phyloP scores from a whole-genome alignment of 2,888 invertebrate species.

The Heliconius aoede region DNA sequence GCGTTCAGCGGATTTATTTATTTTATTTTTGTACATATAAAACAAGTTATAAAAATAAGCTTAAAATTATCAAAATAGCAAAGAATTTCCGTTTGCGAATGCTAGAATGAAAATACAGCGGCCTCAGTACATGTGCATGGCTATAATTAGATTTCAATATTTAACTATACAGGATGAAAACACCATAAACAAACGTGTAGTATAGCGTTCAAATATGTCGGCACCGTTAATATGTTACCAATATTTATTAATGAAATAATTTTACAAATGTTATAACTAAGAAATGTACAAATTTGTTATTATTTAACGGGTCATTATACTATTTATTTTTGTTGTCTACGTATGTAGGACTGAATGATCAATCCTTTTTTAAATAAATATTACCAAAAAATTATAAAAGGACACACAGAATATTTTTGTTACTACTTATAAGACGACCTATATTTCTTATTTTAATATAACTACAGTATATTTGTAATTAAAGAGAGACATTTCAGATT shows the following conservation, averaged over 20 bases:
- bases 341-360: too few species aligned
- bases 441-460: too few species aligned
- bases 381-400: too few species aligned
- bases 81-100: background rate
- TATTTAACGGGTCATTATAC: background rate
- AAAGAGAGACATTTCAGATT: background rate
- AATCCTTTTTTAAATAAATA: too few species aligned
- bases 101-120: background rate
- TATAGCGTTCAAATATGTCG: constrained; percentile 32
- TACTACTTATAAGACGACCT: too few species aligned
- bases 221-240: constrained; percentile 36
- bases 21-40: too few species aligned
- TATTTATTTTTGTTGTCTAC: background rate
- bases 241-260: constrained; percentile 33
- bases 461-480: background rate
- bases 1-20: too few species aligned
- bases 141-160: constrained; percentile 38
- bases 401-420: too few species aligned
- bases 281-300: background rate
- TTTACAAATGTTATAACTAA: background rate
- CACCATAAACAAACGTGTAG: constrained; percentile 34
- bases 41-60: background rate
- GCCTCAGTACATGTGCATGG: background rate
- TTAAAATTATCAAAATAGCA: background rate
- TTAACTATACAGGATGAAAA: constrained; percentile 38